Conservation (phyloP, 2,113 vertebrate genomes). For the Zingel zingel region DNA sequence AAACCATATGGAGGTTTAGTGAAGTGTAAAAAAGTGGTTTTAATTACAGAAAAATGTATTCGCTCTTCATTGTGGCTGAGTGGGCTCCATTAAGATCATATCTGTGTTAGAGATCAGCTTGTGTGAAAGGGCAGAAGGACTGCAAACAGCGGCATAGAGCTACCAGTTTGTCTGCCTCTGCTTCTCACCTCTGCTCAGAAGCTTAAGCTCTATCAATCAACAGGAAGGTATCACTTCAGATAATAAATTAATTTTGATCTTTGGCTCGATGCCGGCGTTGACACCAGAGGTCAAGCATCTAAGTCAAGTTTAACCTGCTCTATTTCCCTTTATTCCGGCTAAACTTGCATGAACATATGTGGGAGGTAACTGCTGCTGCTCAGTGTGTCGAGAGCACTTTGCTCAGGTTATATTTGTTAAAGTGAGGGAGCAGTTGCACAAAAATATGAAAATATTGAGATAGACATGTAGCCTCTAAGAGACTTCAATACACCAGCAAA, state of each 20-base stretch:
- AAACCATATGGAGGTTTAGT: neutral
- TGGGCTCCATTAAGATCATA: slow-evolving; percentile 54
- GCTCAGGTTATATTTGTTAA: slow-evolving; percentile 24
- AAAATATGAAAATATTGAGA: slow-evolving; percentile 5
- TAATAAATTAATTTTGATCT: slow-evolving; percentile 32
- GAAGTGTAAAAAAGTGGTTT: neutral
- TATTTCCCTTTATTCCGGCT: neutral
- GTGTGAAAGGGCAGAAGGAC: neutral
- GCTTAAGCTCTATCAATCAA: neutral
- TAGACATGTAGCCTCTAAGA: neutral
- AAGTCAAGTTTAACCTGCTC: slow-evolving; percentile 30
- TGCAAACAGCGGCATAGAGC: neutral
- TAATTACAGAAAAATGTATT: slow-evolving; percentile 16
- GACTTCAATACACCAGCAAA: neutral
- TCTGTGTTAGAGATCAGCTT: slow-evolving; percentile 20
- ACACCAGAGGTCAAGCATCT: neutral
- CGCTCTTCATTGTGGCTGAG: slow-evolving; percentile 7
- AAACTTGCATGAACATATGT: slow-evolving; percentile 14
- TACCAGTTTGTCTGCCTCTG: slow-evolving; percentile 9
- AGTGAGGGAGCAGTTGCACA: slow-evolving; percentile 1
- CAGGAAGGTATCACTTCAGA: slow-evolving; percentile 4
- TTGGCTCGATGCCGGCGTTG: neutral
- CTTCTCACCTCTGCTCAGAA: neutral
- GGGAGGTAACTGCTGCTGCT: slow-evolving; percentile 36
- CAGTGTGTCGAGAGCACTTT: slow-evolving; percentile 33